Conservation (phyloP, 2,113 vertebrate species). For the Brachypodius melanocephalos region DNA sequence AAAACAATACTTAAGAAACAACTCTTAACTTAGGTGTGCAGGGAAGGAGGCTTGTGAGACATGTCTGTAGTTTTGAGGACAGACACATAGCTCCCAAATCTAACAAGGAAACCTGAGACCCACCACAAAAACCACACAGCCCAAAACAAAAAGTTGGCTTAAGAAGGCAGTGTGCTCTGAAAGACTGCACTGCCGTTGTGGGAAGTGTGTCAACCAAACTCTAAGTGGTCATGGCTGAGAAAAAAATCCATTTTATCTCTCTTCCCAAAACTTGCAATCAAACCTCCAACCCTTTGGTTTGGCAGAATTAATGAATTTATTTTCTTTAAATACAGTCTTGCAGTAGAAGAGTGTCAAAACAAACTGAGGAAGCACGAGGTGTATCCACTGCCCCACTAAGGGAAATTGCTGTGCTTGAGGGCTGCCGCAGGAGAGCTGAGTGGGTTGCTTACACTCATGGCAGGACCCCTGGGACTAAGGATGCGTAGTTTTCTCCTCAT, state of each 20-base stretch:
- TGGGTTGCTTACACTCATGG: background rate
- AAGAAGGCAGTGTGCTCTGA: background rate
- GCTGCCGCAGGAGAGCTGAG: background rate
- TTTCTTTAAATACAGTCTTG: background rate
- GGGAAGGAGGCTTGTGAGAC: background rate
- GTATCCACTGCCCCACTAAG: rapidly evolving
- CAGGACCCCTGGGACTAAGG: background rate
- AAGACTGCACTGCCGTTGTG: background rate
- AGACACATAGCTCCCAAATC: background rate
- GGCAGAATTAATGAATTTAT: background rate
- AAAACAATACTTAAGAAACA: background rate
- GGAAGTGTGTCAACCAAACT: background rate
- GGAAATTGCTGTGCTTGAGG: background rate
- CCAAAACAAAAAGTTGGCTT: background rate
- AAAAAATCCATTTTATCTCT: background rate
- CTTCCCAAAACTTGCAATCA: background rate
- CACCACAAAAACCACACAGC: background rate
- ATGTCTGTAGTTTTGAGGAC: background rate
- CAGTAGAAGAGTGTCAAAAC: background rate
- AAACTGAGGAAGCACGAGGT: background rate
- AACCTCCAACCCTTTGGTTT: background rate
- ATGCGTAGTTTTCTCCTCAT: background rate
- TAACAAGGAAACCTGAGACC: background rate
- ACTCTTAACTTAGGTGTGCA: background rate
- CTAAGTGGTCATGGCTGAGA: background rate